Evolutionary conservation across 1,140 invertebrate species (phyloP).

Genomic region (Trachymyrmex septentrionalis): DNA sequence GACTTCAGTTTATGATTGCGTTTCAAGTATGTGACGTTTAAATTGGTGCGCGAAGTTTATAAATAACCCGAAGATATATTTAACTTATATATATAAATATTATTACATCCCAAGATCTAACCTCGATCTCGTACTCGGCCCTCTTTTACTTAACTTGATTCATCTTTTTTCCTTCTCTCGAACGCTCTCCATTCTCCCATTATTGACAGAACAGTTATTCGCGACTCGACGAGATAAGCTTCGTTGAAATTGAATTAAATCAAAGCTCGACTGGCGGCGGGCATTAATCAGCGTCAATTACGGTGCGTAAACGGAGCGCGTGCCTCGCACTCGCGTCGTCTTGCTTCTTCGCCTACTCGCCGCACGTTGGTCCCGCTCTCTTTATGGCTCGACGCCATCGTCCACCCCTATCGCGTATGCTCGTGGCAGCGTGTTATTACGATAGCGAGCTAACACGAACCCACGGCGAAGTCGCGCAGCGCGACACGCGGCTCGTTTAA

Average conservation of each 20-base stretch:
- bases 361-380: constrained; percentile 1
- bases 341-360: not conserved
- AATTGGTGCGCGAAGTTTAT: no score
- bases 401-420: constrained; percentile 54
- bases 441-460: constrained; percentile 55
- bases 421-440: constrained; percentile 59
- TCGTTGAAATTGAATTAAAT: constrained; percentile 59
- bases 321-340: constrained; percentile 13
- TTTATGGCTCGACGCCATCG: constrained; percentile 35
- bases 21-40: no score
- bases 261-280: constrained; percentile 48
- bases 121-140: no score
- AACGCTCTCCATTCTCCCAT: not conserved
- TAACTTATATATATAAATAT: no score
- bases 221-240: constrained; percentile 45
- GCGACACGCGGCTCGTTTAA: constrained; percentile 61
- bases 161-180: not conserved
- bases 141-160: no score
- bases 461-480: constrained; percentile 30
- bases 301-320: constrained; percentile 57
- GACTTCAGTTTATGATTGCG: no score
- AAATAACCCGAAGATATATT: no score
- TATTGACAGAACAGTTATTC: constrained; percentile 27
- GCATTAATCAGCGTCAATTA: constrained; percentile 63
- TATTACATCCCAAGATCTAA: no score